A percentile compares a stretch with the other conserved stretches of the same genome.
These are phyloP conservation scores for Ambastaia sidthimunki DNA, from an alignment of 2,797 vertebrate species.

Conservation along the genomic window DNA sequence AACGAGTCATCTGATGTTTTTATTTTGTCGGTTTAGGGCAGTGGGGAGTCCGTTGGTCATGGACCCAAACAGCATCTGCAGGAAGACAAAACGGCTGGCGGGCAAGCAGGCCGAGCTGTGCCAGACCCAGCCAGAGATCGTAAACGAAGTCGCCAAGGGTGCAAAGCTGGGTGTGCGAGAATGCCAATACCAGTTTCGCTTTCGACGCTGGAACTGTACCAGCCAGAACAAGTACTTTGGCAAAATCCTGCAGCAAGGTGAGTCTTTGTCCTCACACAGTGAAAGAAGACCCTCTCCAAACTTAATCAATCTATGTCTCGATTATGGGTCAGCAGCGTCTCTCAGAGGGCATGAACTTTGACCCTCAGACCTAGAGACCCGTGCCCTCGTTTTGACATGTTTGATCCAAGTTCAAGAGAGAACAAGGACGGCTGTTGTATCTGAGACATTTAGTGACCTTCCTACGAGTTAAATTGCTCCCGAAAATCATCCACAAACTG, in stretches of 20 bases:
- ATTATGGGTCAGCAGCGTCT: slow-evolving; percentile 29
- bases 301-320: slow-evolving; percentile 17
- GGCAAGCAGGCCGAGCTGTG: slow-evolving; percentile 95
- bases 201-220: slow-evolving; percentile 97
- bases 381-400: slow-evolving; percentile 61
- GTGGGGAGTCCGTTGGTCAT: slow-evolving; percentile 99
- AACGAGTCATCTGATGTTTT: slow-evolving; percentile 33
- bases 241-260: slow-evolving; percentile 97
- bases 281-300: not conserved
- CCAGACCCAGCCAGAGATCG: slow-evolving; percentile 95
- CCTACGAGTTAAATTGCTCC: slow-evolving; percentile 72
- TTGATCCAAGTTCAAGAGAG: slow-evolving; percentile 55
- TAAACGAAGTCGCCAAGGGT: slow-evolving; percentile 93
- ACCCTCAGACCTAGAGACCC: slow-evolving; percentile 63
- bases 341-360: slow-evolving; percentile 53
- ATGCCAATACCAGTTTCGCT: slow-evolving; percentile 97
- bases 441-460: slow-evolving; percentile 69
- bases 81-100: slow-evolving; percentile 92
- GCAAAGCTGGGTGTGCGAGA: slow-evolving; percentile 92
- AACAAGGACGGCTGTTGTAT: slow-evolving; percentile 81
- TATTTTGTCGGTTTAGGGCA: slow-evolving; percentile 81
- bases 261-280: slow-evolving; percentile 58
- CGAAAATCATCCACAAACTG: slow-evolving; percentile 75
- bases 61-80: slow-evolving; percentile 99
- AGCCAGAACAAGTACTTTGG: slow-evolving; percentile 99